phyloP scores from a whole-genome alignment of 2,888 invertebrate species.

The Plebejus melissa region DNA sequence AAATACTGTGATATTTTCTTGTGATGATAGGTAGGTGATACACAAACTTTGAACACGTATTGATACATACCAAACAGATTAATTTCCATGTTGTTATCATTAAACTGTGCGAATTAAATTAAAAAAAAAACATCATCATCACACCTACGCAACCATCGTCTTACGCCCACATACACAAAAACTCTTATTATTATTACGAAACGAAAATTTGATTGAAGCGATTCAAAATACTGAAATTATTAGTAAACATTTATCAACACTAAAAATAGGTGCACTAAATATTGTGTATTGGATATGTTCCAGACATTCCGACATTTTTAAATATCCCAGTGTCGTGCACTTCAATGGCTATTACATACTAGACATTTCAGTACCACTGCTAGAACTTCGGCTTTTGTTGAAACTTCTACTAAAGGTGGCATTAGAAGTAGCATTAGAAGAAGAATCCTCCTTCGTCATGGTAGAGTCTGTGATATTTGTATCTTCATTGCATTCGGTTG shows the following conservation, averaged over 20 bases:
- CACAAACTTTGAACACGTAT: neutral
- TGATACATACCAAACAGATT: constrained; percentile 29
- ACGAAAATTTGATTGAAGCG: constrained; percentile 11
- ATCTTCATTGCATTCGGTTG: neutral
- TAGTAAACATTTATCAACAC: constrained; percentile 16
- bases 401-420: neutral
- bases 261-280: constrained; percentile 28
- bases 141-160: neutral
- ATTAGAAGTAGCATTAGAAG: neutral
- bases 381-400: neutral
- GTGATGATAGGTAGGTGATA: too few relatives aligned
- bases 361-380: neutral
- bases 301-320: constrained; percentile 22
- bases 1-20: neutral
- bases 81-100: constrained; percentile 29
- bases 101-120: neutral
- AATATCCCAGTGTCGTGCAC: constrained; percentile 9
- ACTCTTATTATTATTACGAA: neutral
- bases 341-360: constrained; percentile 1
- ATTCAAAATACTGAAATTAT: constrained; percentile 20
- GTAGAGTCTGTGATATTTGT: neutral
- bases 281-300: constrained; percentile 24
- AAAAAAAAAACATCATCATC: neutral
- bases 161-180: neutral
- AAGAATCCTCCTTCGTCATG: too few relatives aligned